phyloP scores from a whole-genome alignment of 2,113 vertebrate species.

The Hemichromis elongatus region DNA sequence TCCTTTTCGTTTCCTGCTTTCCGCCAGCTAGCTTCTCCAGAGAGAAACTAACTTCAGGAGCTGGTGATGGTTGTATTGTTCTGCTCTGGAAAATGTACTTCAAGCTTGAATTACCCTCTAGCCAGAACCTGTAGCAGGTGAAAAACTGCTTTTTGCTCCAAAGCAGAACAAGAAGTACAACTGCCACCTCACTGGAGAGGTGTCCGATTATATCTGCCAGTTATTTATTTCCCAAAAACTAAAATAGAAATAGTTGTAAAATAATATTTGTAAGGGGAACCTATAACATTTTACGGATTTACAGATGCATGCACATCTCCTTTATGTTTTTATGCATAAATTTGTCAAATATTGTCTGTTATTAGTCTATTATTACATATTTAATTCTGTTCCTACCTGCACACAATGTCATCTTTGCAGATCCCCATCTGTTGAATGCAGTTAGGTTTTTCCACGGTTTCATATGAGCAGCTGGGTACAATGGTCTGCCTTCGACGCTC shows the following conservation, averaged over 20 bases:
- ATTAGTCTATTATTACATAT: background rate
- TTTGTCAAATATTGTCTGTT: background rate
- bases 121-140: background rate
- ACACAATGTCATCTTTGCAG: slow-evolving; percentile 84
- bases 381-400: slow-evolving; percentile 78
- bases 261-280: background rate
- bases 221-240: background rate
- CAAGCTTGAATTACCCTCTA: background rate
- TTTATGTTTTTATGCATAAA: background rate
- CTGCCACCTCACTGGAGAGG: background rate
- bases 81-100: background rate
- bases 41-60: background rate
- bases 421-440: slow-evolving; percentile 83
- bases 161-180: background rate
- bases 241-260: background rate
- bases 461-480: slow-evolving; percentile 90
- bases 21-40: background rate
- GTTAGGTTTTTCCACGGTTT: slow-evolving; percentile 77
- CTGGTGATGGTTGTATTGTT: background rate
- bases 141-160: background rate
- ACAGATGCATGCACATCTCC: fast-evolving
- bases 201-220: background rate
- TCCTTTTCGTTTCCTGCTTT: background rate
- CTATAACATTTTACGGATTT: background rate
- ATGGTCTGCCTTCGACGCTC: slow-evolving; percentile 91